A percentile compares a stretch with the other conserved stretches of the same genome.
phyloP scores from a whole-genome alignment of 2,797 vertebrate genomes.

The Anableps anableps region DNA sequence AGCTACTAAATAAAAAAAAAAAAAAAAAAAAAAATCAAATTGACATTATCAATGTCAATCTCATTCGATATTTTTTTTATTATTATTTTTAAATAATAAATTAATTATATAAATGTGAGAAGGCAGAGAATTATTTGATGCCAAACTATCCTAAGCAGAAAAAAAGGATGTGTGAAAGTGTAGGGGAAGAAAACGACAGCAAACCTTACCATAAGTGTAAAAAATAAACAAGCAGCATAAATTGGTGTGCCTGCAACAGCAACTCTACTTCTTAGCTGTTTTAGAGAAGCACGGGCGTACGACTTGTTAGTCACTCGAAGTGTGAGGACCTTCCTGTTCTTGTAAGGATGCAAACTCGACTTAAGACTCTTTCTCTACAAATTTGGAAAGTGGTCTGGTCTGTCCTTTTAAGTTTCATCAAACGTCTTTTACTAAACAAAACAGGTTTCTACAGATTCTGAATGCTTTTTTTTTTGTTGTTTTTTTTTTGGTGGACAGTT shows the following conservation, averaged over 20 bases:
- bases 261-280: not conserved
- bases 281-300: not conserved
- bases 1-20: not conserved
- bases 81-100: not conserved
- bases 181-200: not conserved
- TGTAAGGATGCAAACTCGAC: not conserved
- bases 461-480: slow-evolving; percentile 7
- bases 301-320: not conserved
- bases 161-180: not conserved
- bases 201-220: not conserved
- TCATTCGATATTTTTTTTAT: not conserved
- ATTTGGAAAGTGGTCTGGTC: not conserved
- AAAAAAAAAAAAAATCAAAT: not conserved
- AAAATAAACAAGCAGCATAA: not conserved
- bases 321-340: not conserved
- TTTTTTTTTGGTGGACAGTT: not conserved
- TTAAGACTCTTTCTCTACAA: not conserved
- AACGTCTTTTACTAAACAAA: not conserved
- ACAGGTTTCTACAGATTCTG: slow-evolving; percentile 5
- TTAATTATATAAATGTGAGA: not conserved
- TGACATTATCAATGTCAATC: not conserved
- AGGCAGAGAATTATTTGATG: not conserved
- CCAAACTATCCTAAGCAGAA: not conserved
- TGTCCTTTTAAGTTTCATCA: not conserved
- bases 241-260: not conserved